Conservation (phyloP, 2,888 invertebrate genomes). For the Torymus aiolomorphi region DNA sequence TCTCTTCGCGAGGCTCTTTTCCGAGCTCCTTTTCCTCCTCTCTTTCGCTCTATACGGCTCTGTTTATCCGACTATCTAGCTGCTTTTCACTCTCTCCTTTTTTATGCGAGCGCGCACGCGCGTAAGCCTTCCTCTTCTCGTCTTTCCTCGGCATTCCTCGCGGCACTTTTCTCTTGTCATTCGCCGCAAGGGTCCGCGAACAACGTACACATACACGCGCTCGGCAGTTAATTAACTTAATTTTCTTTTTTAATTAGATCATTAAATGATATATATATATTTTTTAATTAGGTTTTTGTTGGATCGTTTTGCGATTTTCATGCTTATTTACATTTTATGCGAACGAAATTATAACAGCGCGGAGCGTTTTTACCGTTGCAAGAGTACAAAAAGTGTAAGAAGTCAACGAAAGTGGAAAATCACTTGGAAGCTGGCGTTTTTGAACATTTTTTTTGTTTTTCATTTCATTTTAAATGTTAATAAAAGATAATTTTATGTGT, state of each 20-base stretch:
- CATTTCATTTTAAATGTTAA: too few relatives aligned
- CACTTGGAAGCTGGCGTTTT: too few relatives aligned
- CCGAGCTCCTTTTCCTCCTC: background rate
- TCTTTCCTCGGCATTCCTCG: background rate
- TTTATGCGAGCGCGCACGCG: background rate
- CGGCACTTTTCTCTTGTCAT: background rate
- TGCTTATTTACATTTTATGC: too few relatives aligned
- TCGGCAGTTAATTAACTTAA: constrained; percentile 23
- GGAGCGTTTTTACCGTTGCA: too few relatives aligned
- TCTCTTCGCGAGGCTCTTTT: background rate
- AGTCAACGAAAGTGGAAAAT: too few relatives aligned
- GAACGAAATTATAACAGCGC: too few relatives aligned
- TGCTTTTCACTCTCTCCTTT: constrained; percentile 2
- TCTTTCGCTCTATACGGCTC: background rate
- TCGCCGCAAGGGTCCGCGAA: constrained; percentile 17
- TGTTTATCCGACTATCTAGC: constrained; percentile 24
- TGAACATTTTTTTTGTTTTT: too few relatives aligned
- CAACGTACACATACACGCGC: constrained; percentile 5
- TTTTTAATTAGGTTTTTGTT: background rate
- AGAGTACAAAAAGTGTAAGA: too few relatives aligned
- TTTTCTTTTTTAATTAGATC: constrained; percentile 31
- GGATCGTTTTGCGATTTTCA: background rate
- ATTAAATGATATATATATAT: constrained; percentile 6
- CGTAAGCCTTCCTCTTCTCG: background rate
- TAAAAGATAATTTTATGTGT: too few relatives aligned